Conservation (phyloP, 2,797 vertebrate genomes). For the Manis javanica region DNA sequence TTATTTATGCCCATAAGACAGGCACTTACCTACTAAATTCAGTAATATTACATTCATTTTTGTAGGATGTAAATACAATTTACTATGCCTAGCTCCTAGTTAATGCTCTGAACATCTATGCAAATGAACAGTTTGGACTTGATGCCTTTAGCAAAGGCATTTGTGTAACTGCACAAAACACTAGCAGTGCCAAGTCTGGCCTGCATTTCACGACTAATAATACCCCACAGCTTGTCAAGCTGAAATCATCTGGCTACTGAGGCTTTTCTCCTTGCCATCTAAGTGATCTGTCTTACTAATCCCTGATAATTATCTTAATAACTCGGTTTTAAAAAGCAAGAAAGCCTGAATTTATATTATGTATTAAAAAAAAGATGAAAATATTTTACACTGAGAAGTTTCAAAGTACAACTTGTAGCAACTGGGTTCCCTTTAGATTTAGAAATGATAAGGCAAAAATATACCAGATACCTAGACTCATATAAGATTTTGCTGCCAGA, state of each 20-base stretch:
- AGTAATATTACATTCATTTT: slow-evolving; percentile 66
- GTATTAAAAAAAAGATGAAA: neutral
- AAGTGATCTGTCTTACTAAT: slow-evolving; percentile 17
- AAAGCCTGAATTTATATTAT: slow-evolving; percentile 27
- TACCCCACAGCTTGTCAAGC: slow-evolving; percentile 37
- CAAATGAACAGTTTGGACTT: slow-evolving; percentile 77
- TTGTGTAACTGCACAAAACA: slow-evolving; percentile 3
- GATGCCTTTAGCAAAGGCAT: slow-evolving; percentile 57
- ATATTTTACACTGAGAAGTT: neutral
- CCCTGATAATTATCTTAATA: slow-evolving; percentile 26
- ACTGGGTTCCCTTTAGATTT: slow-evolving; percentile 37
- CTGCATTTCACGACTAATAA: slow-evolving; percentile 65
- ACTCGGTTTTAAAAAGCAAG: neutral
- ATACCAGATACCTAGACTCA: neutral
- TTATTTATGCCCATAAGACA: slow-evolving; percentile 41
- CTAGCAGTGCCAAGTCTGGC: neutral
- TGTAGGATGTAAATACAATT: slow-evolving; percentile 71
- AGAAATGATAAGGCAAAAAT: slow-evolving; percentile 29
- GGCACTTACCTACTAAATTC: slow-evolving; percentile 70
- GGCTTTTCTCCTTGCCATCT: neutral
- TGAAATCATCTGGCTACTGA: slow-evolving; percentile 57
- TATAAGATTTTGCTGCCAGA: neutral
- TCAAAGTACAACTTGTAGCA: slow-evolving; percentile 45
- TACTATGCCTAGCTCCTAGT: slow-evolving; percentile 28
- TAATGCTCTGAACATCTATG: slow-evolving; percentile 64